Percentiles rank a stretch among this genome's conserved stretches.
These are phyloP conservation scores for Mormyrops attenuatus DNA, from an alignment of 2,797 vertebrate species.

Conservation along the genomic window DNA sequence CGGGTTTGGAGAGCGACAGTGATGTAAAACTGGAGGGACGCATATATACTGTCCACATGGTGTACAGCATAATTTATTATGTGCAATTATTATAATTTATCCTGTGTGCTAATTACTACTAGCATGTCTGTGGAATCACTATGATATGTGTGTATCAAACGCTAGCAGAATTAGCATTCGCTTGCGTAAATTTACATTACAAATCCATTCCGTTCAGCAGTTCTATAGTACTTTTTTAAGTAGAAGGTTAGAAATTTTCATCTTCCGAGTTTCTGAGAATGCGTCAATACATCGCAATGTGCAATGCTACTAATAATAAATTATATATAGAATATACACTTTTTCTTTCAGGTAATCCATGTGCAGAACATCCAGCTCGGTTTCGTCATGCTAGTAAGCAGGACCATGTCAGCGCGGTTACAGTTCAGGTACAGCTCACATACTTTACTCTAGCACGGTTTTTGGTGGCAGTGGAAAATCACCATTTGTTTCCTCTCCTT, in stretches of 20 bases:
- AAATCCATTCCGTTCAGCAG: background rate
- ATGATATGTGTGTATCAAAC: background rate
- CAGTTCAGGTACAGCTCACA: background rate
- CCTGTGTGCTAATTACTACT: background rate
- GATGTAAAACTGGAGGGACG: background rate
- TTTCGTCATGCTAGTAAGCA: background rate
- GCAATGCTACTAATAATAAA: background rate
- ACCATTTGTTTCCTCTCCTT: background rate
- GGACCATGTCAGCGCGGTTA: background rate
- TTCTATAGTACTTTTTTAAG: background rate
- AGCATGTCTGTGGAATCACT: background rate
- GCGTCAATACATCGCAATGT: background rate
- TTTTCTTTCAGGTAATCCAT: background rate
- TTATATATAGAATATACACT: background rate
- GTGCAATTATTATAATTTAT: background rate
- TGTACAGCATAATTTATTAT: background rate
- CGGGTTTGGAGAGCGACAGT: background rate
- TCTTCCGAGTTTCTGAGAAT: background rate
- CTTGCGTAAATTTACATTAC: background rate
- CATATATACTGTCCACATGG: background rate
- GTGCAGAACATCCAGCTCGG: background rate
- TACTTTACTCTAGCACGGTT: background rate
- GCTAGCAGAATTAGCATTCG: background rate
- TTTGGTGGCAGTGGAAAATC: background rate
- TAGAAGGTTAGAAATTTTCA: background rate